Evolutionary conservation across 2,888 invertebrate species (phyloP).

Genomic region (Lampropteryx suffumata): DNA sequence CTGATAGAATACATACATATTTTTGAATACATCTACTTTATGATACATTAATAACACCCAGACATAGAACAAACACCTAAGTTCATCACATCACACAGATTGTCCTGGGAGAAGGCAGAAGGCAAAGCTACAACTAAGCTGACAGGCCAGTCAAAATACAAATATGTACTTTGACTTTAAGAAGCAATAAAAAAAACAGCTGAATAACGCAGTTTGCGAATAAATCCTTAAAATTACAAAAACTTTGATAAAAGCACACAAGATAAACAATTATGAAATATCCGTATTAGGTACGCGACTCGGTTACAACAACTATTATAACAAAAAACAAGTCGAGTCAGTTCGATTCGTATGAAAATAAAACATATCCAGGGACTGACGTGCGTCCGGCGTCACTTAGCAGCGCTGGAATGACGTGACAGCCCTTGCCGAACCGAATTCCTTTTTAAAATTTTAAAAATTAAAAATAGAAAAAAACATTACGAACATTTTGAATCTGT

Average conservation of each 20-base stretch:
- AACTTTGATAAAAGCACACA: conserved; percentile 38
- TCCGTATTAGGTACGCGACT: conserved; percentile 63
- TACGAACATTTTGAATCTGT: conserved; percentile 68
- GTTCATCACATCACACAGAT: no score
- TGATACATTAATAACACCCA: no score
- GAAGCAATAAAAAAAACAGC: no score
- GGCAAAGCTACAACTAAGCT: no score
- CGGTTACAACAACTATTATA: conserved; percentile 71
- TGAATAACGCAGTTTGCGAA: not conserved
- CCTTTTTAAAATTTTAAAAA: conserved; percentile 74
- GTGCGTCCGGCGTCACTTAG: conserved; percentile 83
- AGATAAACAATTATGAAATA: conserved; percentile 60
- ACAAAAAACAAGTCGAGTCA: conserved; percentile 75
- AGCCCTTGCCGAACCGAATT: conserved; percentile 79
- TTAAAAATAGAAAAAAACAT: conserved; percentile 71
- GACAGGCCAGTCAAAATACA: no score
- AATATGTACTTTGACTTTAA: no score
- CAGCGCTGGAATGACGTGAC: conserved; percentile 82
- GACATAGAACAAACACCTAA: no score
- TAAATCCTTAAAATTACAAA: conserved; percentile 20
- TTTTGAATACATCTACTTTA: no score
- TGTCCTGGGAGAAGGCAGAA: no score
- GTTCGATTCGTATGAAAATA: conserved; percentile 79
- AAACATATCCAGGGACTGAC: conserved; percentile 76
- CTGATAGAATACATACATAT: no score